Evolutionary conservation across 2,888 invertebrate genomes (phyloP), one percentile per base, ranked within the genome.

Genomic region (Entomobrya proxima): DNA sequence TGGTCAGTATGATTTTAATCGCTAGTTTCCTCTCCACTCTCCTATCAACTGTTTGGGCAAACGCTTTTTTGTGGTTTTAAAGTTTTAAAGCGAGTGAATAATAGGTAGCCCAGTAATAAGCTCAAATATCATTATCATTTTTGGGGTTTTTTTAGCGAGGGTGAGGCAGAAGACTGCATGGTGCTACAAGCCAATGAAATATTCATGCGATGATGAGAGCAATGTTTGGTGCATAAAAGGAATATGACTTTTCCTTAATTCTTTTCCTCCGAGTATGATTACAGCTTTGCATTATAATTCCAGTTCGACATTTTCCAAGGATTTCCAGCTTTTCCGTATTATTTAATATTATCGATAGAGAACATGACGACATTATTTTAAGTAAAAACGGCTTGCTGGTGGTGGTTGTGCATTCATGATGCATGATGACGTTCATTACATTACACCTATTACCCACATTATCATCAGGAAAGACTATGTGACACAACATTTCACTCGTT

Each of bases 381-480:
- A 61, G 61, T 7, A 18, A 27, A 32, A 61, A 27, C 37, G 67
- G 37, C n/a, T n/a, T 37, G 37, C 11, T 13, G 30, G 44, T 32
- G 18, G 3, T 50, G 35, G 7, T 24, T 47, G 37, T 7, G 69
- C 1, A 74, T 75, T 35, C 76, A 76, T 83, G 83, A 83, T 67
- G 83, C 69, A 83, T 83, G 76, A 76, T 76, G 83, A 82, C 83
- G 58, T 67, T 83, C 67, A 83, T 83, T 76, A 76, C 69, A 83
- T 83, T 83, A 83, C 35, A 44, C 35, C 47, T 64, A 67, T 67
- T 82, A 64, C 64, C 30, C 37, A 21, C 69, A 58, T 55, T 55
- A 37, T 24, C 40, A 61, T 40, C 24, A 64, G 24, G 27, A 72
- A 9, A 58, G 24, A 18, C 58, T 7, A 30, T 24, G 32, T 18